A percentile compares a stretch with the other conserved stretches of the same genome.
Conservation (phyloP, 2,113 vertebrate species). For the Phocoena sinus region DNA sequence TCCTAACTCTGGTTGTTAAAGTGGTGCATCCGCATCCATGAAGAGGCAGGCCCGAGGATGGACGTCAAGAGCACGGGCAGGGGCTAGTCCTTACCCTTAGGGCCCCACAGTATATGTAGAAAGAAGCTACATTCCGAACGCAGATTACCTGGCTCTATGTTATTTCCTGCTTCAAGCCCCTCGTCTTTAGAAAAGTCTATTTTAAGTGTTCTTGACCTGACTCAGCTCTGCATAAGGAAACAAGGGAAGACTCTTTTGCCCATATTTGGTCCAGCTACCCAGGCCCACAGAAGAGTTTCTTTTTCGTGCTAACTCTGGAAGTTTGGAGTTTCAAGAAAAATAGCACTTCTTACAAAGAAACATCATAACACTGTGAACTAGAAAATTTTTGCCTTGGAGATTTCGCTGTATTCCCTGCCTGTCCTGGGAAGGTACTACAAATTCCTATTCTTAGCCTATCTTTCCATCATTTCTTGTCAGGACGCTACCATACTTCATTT, state of each 20-base stretch:
- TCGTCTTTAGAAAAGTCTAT: neutral
- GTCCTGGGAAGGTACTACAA: neutral
- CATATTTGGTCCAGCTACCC: neutral
- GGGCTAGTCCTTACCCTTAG: neutral
- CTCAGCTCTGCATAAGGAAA: neutral
- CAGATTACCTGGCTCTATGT: neutral
- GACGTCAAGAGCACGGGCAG: neutral
- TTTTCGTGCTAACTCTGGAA: neutral
- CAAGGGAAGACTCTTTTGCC: neutral
- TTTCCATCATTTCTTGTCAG: neutral
- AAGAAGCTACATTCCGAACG: neutral
- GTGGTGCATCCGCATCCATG: fast-evolving
- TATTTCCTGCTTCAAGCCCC: neutral
- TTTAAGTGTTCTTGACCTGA: neutral
- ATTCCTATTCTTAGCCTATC: neutral
- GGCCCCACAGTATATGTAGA: neutral
- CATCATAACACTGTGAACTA: neutral
- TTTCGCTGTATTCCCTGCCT: neutral
- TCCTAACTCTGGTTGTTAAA: neutral
- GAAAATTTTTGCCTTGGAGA: neutral
- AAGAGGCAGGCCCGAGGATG: neutral
- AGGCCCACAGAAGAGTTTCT: neutral
- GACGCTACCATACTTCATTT: neutral
- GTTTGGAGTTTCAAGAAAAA: neutral
- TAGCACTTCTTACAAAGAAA: neutral